A percentile compares a stretch with the other conserved stretches of the same genome.
Conservation (phyloP, 2,113 vertebrate genomes). For the Antidorcas marsupialis region DNA sequence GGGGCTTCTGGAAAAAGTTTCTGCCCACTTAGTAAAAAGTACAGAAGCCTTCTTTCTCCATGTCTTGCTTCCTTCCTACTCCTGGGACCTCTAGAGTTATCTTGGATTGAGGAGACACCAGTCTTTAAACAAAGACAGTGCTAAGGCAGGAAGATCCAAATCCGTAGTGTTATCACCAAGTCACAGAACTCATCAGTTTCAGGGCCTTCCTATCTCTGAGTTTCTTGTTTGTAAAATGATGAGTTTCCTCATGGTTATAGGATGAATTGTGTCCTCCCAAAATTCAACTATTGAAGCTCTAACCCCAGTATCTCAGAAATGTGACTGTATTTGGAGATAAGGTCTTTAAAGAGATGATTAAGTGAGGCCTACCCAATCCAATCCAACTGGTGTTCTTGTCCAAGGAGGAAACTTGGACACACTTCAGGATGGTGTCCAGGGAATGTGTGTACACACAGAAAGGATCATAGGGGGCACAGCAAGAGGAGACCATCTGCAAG, state of each 20-base stretch:
- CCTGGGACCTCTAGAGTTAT: neutral
- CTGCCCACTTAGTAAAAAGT: neutral
- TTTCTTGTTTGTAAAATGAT: neutral
- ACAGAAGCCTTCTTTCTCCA: neutral
- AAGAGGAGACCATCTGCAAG: neutral
- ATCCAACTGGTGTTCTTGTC: neutral
- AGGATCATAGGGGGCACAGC: neutral
- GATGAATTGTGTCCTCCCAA: neutral
- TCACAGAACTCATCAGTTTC: neutral
- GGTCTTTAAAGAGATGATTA: neutral
- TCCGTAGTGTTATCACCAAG: neutral
- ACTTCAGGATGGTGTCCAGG: neutral
- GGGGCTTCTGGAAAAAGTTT: neutral
- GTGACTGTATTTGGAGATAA: neutral
- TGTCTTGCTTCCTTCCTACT: neutral
- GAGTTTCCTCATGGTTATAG: neutral
- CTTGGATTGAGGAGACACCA: neutral
- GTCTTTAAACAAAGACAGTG: neutral
- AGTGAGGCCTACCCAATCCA: neutral
- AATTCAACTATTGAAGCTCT: neutral
- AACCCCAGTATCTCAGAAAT: neutral
- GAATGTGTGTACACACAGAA: neutral
- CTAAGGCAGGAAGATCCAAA: neutral
- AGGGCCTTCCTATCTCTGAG: neutral
- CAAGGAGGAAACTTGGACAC: neutral